A percentile compares a stretch with the other conserved stretches of the same genome.
phyloP scores from a whole-genome alignment of 2,888 invertebrate species.

The Tenthredo distinguenda region DNA sequence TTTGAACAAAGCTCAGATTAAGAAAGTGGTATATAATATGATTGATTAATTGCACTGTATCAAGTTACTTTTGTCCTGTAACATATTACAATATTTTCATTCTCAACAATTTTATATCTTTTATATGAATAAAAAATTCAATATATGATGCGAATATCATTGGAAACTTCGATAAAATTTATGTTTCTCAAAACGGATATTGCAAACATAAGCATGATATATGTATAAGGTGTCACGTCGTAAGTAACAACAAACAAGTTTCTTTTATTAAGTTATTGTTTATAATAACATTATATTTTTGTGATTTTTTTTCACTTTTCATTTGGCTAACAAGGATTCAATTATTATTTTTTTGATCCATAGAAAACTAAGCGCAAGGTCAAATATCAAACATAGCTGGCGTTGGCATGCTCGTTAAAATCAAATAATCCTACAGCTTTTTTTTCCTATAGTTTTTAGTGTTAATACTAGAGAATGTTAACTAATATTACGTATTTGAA shows the following conservation, averaged over 20 bases:
- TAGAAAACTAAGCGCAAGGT: constrained; percentile 49
- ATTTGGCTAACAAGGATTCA: constrained; percentile 66
- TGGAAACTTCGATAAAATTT: constrained; percentile 40
- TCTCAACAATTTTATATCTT: constrained; percentile 48
- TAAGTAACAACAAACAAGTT: constrained; percentile 75
- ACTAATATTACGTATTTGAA: constrained; percentile 47
- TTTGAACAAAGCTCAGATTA: neutral
- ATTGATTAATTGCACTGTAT: constrained; percentile 46
- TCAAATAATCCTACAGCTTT: constrained; percentile 37
- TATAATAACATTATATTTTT: constrained; percentile 73
- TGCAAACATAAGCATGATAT: constrained; percentile 37
- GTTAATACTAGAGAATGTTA: constrained; percentile 64
- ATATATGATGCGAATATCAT: constrained; percentile 36
- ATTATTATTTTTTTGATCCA: constrained; percentile 37
- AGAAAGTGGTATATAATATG: neutral
- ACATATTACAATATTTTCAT: constrained; percentile 48
- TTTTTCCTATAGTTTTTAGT: constrained; percentile 58
- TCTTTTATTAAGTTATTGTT: constrained; percentile 74
- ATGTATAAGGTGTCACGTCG: constrained; percentile 59
- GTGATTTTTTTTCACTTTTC: constrained; percentile 58
- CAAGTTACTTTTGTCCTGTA: constrained; percentile 37
- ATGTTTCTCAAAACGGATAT: neutral
- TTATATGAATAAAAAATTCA: constrained; percentile 38
- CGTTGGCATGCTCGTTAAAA: constrained; percentile 37
- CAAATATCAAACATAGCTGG: constrained; percentile 47